Base-by-base conservation (phyloP, 2,888 invertebrate genomes). In the Strigamia maritima region DNA sequence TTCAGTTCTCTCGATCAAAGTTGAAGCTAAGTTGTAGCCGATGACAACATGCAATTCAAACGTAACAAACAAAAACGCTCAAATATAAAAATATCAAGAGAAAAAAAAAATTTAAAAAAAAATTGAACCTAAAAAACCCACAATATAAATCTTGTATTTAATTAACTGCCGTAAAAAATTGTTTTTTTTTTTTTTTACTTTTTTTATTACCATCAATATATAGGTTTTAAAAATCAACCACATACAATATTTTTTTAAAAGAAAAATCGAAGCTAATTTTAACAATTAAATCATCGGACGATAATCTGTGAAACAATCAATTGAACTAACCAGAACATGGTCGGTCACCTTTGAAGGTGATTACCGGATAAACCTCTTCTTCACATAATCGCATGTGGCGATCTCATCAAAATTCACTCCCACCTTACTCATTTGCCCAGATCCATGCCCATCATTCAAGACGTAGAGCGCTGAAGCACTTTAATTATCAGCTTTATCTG, bases 401-500 rank as follows among this genome's bases (percentile, higher is more conserved):
- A 70, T 70, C 70, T 70, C 70, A 70, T 70, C 70, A 70, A 70
- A 70, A 70, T 70, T 70, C 70, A 70, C 70, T 70, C 70, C 70
- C 70, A 70, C 70, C 70, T 70, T 70, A 70, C 70, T 70, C 70
- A 70, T 70, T 70, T 70, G 26, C 70, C 70, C 70, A 26, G 70
- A 70, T 70, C 70, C 70, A 70, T 70, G 70, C 70, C 70, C 70
- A 70, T 70, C 70, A 70, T n/a, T 28, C n/a, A 28, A 70, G 70
- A 70, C 70, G 35, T 35, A 70, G 6, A n/a, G 70, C 70, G 28
- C 14, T 26, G 28, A 54, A 28, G 7, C 70, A 28, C 70, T 70
- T 70, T 70, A 70, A 70, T 70, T 70, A 70, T 70, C 24, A 26
- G 26, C 26, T 70, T n/a, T 70, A 26, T 70, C 70, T 28, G 70